Evolutionary conservation across 2,797 vertebrate genomes (phyloP).

Genomic region (Ctenopoma multispine): DNA sequence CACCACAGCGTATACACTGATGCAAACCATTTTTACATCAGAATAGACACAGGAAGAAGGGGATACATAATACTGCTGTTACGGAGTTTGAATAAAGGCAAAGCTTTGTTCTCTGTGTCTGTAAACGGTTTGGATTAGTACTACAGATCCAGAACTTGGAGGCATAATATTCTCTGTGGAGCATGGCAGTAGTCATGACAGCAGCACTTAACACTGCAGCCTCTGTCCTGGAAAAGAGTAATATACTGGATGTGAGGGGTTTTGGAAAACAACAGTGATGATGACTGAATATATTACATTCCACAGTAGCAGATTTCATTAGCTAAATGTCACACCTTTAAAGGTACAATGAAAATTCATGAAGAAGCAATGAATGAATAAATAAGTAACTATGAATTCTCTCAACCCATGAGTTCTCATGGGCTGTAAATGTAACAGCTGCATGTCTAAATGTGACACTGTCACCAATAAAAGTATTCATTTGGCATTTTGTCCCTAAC

Average conservation of each 20-base stretch:
- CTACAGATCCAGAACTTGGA: conserved; percentile 73
- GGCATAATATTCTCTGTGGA: conserved; percentile 64
- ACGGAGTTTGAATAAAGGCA: conserved; percentile 66
- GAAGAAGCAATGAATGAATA: not conserved
- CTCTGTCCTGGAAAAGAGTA: conserved; percentile 61
- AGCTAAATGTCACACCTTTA: conserved; percentile 16
- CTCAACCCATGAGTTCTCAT: not conserved
- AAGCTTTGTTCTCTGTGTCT: conserved; percentile 75
- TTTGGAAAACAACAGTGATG: conserved; percentile 57
- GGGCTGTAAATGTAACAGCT: no score
- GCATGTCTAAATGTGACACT: no score
- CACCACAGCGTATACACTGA: conserved; percentile 20
- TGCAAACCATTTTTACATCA: conserved; percentile 56
- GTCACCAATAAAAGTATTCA: no score
- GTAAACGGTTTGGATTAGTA: conserved; percentile 72
- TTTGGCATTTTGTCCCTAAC: no score
- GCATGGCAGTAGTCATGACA: conserved; percentile 60
- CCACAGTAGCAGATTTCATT: conserved; percentile 19
- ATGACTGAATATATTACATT: conserved; percentile 33
- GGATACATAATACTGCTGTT: conserved; percentile 62
- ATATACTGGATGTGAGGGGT: conserved; percentile 43
- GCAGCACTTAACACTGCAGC: conserved; percentile 62
- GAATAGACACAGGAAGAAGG: conserved; percentile 43
- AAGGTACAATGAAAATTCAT: not conserved
- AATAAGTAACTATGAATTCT: not conserved